Evolutionary conservation across 1,140 invertebrate genomes (phyloP).

Genomic region (Uloborus diversus): DNA sequence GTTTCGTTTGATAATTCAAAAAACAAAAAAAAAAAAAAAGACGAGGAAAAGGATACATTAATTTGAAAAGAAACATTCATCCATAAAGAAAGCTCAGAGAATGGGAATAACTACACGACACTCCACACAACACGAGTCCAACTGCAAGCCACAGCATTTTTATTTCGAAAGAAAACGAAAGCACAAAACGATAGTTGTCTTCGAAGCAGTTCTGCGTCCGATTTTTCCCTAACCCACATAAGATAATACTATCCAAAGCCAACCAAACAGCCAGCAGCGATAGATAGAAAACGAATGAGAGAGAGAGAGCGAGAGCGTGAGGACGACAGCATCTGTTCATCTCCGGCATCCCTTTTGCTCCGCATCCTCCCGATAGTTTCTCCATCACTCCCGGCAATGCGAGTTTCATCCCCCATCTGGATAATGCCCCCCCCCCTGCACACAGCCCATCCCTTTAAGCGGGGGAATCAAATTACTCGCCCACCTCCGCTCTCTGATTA

Average conservation of each 20-base stretch:
- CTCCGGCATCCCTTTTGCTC: slow-evolving; percentile 36
- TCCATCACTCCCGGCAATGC: slow-evolving; percentile 40
- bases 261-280: neutral
- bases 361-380: slow-evolving; percentile 18
- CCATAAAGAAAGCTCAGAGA: too few relatives aligned
- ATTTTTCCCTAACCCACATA: slow-evolving; percentile 1
- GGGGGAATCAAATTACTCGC: slow-evolving; percentile 55
- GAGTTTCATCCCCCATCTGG: neutral
- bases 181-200: neutral
- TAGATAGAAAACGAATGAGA: neutral
- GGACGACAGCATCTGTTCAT: slow-evolving; percentile 54
- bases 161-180: too few relatives aligned
- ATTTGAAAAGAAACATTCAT: too few relatives aligned
- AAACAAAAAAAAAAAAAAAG: too few relatives aligned
- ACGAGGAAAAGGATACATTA: too few relatives aligned
- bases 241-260: neutral
- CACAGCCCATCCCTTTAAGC: slow-evolving; percentile 41
- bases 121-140: too few relatives aligned
- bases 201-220: neutral
- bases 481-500: slow-evolving; percentile 53
- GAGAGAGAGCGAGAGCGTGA: slow-evolving; percentile 10
- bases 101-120: too few relatives aligned
- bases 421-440: neutral
- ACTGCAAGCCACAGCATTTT: too few relatives aligned
- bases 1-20: too few relatives aligned